phyloP scores from a whole-genome alignment of 2,797 vertebrate genomes.

The Sebastiscus tertius region DNA sequence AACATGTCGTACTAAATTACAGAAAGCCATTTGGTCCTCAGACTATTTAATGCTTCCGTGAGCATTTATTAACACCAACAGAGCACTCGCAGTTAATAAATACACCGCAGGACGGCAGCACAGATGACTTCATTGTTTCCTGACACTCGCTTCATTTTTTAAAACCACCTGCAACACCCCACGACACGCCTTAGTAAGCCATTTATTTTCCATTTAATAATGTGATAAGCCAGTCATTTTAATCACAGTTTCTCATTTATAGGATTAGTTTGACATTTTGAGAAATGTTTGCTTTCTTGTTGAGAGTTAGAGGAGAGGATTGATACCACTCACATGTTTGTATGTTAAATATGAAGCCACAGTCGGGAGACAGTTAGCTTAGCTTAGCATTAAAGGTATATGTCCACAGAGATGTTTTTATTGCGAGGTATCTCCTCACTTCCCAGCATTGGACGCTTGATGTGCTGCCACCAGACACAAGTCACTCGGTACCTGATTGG shows the following conservation, averaged over 20 bases:
- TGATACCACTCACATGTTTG: too few species aligned
- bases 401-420: too few species aligned
- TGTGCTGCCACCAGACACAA: too few species aligned
- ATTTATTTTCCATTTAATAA: neutral
- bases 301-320: too few species aligned
- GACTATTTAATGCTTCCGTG: conserved; percentile 29
- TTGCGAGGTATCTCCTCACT: too few species aligned
- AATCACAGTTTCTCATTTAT: neutral
- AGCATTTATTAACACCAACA: conserved; percentile 32
- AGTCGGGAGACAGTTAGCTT: neutral
- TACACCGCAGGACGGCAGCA: neutral
- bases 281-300: neutral
- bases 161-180: neutral
- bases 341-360: neutral
- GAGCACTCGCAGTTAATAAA: neutral
- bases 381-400: neutral
- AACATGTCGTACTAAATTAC: conserved; percentile 28
- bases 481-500: too few species aligned
- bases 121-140: conserved; percentile 15
- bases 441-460: too few species aligned
- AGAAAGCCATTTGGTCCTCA: conserved; percentile 21
- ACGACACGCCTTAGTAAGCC: neutral
- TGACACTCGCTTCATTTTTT: neutral
- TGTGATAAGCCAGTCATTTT: neutral
- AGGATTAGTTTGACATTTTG: neutral